Evolutionary conservation across 1,140 invertebrate genomes (phyloP).

Genomic region (Calosoma granatense): DNA sequence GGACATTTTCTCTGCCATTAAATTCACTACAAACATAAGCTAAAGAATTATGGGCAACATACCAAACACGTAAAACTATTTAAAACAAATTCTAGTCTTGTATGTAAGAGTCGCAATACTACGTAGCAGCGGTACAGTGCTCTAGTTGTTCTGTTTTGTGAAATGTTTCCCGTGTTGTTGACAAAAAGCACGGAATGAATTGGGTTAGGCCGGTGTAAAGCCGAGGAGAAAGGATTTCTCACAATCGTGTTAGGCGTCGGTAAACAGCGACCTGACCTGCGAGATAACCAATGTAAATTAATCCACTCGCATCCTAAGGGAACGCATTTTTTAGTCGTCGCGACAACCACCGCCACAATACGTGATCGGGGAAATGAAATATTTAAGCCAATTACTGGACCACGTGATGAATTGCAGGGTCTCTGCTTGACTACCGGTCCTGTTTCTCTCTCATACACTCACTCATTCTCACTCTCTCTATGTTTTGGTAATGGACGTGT

Average conservation of each 20-base stretch:
- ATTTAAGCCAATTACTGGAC: slow-evolving; percentile 1
- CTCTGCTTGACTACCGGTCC: not conserved
- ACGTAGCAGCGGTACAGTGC: too few species aligned
- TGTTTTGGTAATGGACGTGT: not conserved
- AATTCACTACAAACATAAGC: too few species aligned
- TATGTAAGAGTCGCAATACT: too few species aligned
- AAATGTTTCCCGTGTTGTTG: too few species aligned
- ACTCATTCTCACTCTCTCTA: too few species aligned
- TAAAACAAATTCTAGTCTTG: too few species aligned
- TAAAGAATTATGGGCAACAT: too few species aligned
- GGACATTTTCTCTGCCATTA: too few species aligned
- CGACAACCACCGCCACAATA: not conserved
- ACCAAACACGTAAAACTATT: too few species aligned
- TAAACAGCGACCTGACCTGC: slow-evolving; percentile 2
- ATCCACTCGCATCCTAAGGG: not conserved
- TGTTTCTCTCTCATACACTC: too few species aligned
- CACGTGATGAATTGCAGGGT: not conserved
- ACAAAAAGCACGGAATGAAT: not conserved
- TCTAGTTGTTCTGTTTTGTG: too few species aligned
- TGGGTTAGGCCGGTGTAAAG: not conserved
- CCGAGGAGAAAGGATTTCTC: not conserved
- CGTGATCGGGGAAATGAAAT: not conserved
- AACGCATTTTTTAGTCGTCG: not conserved
- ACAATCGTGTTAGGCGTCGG: not conserved
- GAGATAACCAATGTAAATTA: slow-evolving; percentile 8